Evolutionary conservation across 2,113 vertebrate genomes (phyloP).

Genomic region (Potamarius usumacintae): DNA sequence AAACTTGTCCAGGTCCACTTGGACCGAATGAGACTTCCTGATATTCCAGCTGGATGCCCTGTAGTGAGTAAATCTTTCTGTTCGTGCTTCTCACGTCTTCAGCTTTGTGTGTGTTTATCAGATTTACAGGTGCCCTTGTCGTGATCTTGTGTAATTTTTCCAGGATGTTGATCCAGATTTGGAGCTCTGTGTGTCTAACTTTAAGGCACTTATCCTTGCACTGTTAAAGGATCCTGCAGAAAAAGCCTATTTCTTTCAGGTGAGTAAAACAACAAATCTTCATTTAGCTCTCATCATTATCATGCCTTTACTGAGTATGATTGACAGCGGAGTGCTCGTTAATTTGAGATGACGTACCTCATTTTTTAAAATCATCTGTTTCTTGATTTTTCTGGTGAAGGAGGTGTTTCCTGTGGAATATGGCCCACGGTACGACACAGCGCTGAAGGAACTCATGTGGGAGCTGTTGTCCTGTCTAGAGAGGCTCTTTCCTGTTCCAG

Average conservation of each 20-base stretch:
- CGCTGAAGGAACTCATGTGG: slow-evolving; percentile 79
- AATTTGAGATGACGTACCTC: neutral
- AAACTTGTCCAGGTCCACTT: slow-evolving; percentile 33
- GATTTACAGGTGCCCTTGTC: too few relatives aligned
- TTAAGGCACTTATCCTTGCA: slow-evolving; percentile 45
- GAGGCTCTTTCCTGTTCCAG: slow-evolving; percentile 70
- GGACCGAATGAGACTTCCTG: slow-evolving; percentile 42
- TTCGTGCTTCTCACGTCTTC: neutral
- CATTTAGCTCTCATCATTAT: neutral
- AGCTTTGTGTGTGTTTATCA: too few relatives aligned
- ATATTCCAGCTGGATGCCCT: neutral
- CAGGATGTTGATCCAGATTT: slow-evolving; percentile 44
- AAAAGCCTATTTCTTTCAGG: slow-evolving; percentile 56
- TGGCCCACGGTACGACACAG: slow-evolving; percentile 73
- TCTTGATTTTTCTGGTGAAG: slow-evolving; percentile 55
- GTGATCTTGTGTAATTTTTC: neutral
- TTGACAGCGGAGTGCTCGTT: neutral
- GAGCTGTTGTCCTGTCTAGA: slow-evolving; percentile 81
- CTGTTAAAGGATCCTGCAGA: slow-evolving; percentile 51
- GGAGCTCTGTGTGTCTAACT: slow-evolving; percentile 31
- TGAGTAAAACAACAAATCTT: neutral
- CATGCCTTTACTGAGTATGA: neutral
- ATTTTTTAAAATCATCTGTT: neutral
- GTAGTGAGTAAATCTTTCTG: neutral
- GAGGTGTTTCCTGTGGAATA: slow-evolving; percentile 77